These are phyloP conservation scores for Nansenia antarctica DNA, from an alignment of 2,113 vertebrate genomes.

Conservation along the genomic window DNA sequence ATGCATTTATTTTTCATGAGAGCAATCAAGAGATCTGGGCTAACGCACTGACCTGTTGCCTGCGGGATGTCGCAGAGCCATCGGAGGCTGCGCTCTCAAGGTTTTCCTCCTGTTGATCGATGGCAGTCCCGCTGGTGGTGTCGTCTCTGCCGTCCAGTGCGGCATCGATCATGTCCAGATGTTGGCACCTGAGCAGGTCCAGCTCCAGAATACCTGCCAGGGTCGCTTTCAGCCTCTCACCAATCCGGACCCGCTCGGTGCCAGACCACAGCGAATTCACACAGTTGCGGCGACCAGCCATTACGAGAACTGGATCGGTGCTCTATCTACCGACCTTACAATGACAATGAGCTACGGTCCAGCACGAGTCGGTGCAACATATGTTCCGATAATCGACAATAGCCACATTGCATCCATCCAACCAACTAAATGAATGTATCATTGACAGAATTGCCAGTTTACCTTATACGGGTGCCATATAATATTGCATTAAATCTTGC, in stretches of 20 bases:
- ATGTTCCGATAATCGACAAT: slow-evolving; percentile 20
- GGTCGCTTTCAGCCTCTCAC: slow-evolving; percentile 79
- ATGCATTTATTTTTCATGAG: slow-evolving; percentile 60
- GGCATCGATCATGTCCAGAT: slow-evolving; percentile 71
- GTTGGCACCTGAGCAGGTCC: slow-evolving; percentile 75
- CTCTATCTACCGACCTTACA: slow-evolving; percentile 28
- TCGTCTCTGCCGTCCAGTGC: slow-evolving; percentile 61
- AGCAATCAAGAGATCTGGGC: slow-evolving; percentile 33
- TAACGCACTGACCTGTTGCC: slow-evolving; percentile 80
- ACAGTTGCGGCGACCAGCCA: slow-evolving; percentile 73
- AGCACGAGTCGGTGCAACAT: slow-evolving; percentile 38
- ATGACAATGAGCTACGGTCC: slow-evolving; percentile 30
- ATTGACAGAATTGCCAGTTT: not conserved
- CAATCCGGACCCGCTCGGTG: slow-evolving; percentile 78
- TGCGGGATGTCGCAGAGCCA: slow-evolving; percentile 67
- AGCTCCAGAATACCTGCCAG: slow-evolving; percentile 81
- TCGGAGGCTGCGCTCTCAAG: slow-evolving; percentile 51
- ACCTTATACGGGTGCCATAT: not conserved
- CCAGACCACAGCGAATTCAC: slow-evolving; percentile 81
- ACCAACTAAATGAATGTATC: slow-evolving; percentile 2
- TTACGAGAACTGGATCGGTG: slow-evolving; percentile 32
- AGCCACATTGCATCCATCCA: slow-evolving; percentile 35
- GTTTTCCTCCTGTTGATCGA: slow-evolving; percentile 31
- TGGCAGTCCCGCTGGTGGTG: not conserved
- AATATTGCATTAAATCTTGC: slow-evolving; percentile 19